A percentile compares a stretch with the other conserved stretches of the same genome.
phyloP scores from a whole-genome alignment of 2,888 invertebrate species.

The Diaprepes abbreviatus region DNA sequence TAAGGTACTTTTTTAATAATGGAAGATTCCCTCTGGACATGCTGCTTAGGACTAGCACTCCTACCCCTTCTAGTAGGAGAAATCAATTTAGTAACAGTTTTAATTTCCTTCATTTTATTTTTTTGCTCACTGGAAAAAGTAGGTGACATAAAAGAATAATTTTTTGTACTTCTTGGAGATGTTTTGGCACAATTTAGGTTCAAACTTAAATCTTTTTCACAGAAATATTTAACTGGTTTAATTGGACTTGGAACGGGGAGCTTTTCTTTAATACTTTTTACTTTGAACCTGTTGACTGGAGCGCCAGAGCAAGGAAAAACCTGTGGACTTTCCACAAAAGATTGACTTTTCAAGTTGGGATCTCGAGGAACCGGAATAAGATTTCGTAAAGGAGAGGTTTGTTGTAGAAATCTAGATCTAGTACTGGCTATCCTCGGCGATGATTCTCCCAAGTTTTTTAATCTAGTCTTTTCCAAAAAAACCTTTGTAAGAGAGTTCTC shows the following conservation, averaged over 20 bases:
- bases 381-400: slow-evolving; percentile 44
- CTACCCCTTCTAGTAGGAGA: slow-evolving; percentile 59
- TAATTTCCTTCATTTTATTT: slow-evolving; percentile 59
- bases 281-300: slow-evolving; percentile 42
- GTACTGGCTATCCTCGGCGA: slow-evolving; percentile 33
- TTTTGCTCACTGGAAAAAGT: slow-evolving; percentile 63
- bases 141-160: slow-evolving; percentile 62
- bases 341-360: slow-evolving; percentile 42
- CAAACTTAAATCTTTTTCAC: slow-evolving; percentile 37
- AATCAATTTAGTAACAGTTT: slow-evolving; percentile 56
- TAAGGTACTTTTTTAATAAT: slow-evolving; percentile 54
- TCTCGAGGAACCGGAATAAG: slow-evolving; percentile 18
- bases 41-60: slow-evolving; percentile 58
- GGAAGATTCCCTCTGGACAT: slow-evolving; percentile 26
- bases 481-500: slow-evolving; percentile 57
- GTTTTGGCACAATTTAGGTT: slow-evolving; percentile 25
- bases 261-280: slow-evolving; percentile 44
- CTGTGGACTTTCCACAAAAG: slow-evolving; percentile 29
- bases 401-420: slow-evolving; percentile 51
- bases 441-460: slow-evolving; percentile 29
- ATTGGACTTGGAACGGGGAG: slow-evolving; percentile 13
- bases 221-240: slow-evolving; percentile 47
- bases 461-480: slow-evolving; percentile 55
- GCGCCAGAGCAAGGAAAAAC: neutral
- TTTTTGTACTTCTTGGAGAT: slow-evolving; percentile 43